A percentile compares a stretch with the other conserved stretches of the same genome.
These are phyloP conservation scores for Coenonympha arcania DNA, from an alignment of 2,888 invertebrate genomes.

Conservation along the genomic window DNA sequence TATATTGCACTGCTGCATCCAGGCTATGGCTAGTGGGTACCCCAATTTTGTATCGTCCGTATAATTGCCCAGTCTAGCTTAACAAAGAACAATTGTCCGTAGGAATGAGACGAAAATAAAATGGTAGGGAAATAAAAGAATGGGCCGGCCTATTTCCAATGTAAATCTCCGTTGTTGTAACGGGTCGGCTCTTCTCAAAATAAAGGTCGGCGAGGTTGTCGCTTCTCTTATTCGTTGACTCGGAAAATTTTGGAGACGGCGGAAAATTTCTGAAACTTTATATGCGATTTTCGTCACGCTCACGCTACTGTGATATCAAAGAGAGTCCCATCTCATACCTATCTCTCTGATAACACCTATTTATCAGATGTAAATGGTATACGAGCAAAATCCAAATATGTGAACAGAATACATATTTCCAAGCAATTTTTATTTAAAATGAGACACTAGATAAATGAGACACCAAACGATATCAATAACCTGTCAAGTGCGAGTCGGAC, in stretches of 20 bases:
- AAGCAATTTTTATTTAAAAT: too few species aligned
- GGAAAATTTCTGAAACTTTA: conserved; percentile 45
- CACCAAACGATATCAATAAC: too few species aligned
- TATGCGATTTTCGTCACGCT: conserved; percentile 57
- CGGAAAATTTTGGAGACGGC: conserved; percentile 54
- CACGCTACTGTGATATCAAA: conserved; percentile 45
- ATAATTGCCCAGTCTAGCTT: conserved; percentile 2
- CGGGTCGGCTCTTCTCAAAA: conserved; percentile 56
- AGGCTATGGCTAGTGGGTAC: too few species aligned
- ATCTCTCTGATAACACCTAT: not conserved
- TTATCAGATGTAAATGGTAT: too few species aligned
- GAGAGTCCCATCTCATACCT: too few species aligned
- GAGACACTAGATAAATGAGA: too few species aligned
- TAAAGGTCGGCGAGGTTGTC: conserved; percentile 61
- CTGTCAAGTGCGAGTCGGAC: too few species aligned
- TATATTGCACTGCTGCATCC: too few species aligned
- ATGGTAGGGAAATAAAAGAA: conserved; percentile 48
- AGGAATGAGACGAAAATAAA: conserved; percentile 29
- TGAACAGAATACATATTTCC: too few species aligned
- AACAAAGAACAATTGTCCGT: conserved; percentile 8
- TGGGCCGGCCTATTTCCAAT: conserved; percentile 62
- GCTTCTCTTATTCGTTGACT: conserved; percentile 60
- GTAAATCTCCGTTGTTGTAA: conserved; percentile 66
- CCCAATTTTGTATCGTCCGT: not conserved
- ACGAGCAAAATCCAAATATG: too few species aligned